Conservation (phyloP, 2,113 vertebrate genomes). For the Gnathonemus echidnorhynchus region DNA sequence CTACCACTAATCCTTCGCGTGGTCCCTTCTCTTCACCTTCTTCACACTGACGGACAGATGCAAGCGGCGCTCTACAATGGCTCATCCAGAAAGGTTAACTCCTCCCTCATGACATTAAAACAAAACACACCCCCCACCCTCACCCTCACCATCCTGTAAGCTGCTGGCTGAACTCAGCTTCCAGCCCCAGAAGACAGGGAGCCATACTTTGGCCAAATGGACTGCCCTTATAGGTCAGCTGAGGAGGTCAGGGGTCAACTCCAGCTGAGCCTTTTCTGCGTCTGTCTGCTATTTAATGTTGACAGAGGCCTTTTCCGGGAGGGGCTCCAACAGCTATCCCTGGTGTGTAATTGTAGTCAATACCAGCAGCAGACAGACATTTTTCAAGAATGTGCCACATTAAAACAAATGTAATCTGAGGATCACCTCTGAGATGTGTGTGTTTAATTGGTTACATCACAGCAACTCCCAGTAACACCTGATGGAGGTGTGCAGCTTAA, state of each 20-base stretch:
- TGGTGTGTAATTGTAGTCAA: background rate
- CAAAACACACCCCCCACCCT: background rate
- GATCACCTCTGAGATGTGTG: background rate
- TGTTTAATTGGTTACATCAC: background rate
- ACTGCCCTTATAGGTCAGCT: background rate
- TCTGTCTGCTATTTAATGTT: background rate
- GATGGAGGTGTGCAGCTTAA: background rate
- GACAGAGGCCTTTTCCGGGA: background rate
- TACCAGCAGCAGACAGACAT: background rate
- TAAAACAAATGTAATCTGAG: background rate
- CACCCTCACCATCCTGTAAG: constrained; percentile 19
- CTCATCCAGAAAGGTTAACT: constrained; percentile 8
- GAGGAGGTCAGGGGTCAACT: background rate
- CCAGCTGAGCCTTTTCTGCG: background rate
- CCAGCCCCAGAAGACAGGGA: constrained; percentile 16
- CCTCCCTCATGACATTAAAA: constrained; percentile 20
- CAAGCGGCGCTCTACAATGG: background rate
- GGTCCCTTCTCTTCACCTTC: constrained; percentile 1
- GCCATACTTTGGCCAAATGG: background rate
- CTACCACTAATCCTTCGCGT: background rate
- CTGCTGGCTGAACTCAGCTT: constrained; percentile 22
- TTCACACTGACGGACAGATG: constrained; percentile 2
- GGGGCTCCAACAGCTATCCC: background rate
- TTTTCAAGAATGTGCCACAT: background rate
- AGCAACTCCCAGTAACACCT: background rate